phyloP scores from a whole-genome alignment of 2,797 vertebrate genomes.

The Propithecus perrieri region DNA sequence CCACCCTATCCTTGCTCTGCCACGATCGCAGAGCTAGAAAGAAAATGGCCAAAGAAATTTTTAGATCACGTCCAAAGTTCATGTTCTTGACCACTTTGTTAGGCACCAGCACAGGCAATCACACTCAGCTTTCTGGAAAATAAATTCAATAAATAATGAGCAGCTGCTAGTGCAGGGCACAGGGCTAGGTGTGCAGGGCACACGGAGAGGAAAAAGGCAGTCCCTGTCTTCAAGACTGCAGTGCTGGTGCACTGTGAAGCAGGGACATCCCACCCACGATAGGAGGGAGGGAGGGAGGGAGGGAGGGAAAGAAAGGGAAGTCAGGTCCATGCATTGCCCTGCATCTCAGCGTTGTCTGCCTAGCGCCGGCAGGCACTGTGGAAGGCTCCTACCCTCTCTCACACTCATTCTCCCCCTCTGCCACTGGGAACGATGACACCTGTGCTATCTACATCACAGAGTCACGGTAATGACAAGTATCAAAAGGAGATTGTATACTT shows the following conservation, averaged over 20 bases:
- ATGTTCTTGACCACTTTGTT: neutral
- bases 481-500: neutral
- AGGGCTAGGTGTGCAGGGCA: neutral
- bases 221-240: neutral
- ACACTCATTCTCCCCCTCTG: neutral
- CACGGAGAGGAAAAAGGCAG: neutral
- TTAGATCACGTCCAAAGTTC: neutral
- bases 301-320: fast-evolving
- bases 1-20: neutral
- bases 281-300: neutral
- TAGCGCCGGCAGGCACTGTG: too few species aligned
- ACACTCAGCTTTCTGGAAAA: neutral
- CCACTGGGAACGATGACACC: neutral
- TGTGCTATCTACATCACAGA: neutral
- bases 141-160: neutral
- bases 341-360: neutral
- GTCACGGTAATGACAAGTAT: neutral
- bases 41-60: neutral
- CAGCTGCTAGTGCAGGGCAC: neutral
- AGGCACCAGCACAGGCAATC: too few species aligned
- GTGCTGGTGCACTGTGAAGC: too few species aligned
- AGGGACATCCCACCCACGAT: neutral
- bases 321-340: too few species aligned
- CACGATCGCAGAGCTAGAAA: neutral
- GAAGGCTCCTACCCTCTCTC: neutral